Conservation (phyloP, 2,888 invertebrate genomes). For the Ariolimax columbianus region DNA sequence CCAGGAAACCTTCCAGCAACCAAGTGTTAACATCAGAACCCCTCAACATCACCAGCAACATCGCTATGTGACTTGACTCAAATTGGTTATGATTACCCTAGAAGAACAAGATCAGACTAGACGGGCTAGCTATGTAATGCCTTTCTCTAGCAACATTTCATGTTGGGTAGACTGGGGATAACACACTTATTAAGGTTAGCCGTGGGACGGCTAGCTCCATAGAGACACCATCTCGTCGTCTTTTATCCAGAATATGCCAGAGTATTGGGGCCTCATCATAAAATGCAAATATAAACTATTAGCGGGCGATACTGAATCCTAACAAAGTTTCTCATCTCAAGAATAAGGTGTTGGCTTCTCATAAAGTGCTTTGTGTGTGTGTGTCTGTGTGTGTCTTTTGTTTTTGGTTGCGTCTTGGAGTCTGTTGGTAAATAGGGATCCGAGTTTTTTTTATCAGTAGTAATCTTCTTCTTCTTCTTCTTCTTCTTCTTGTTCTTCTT, state of each 20-base stretch:
- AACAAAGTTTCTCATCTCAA: conserved; percentile 19
- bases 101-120: conserved; percentile 1
- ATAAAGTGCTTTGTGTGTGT: background rate
- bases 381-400: background rate
- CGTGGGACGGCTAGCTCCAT: conserved; percentile 1
- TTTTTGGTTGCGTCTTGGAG: too few species aligned
- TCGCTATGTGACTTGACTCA: conserved; percentile 28
- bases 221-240: conserved; percentile 11
- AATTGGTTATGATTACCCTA: conserved; percentile 50
- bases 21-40: background rate
- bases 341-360: background rate
- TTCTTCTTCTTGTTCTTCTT: too few species aligned
- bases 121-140: conserved; percentile 24
- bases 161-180: conserved; percentile 33
- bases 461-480: too few species aligned
- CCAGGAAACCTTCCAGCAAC: too few species aligned
- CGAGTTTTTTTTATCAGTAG: too few species aligned
- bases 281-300: conserved; percentile 52
- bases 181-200: conserved; percentile 46
- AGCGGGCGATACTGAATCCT: conserved; percentile 23
- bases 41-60: background rate
- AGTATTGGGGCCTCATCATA: conserved; percentile 44
- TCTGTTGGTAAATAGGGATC: too few species aligned
- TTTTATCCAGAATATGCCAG: conserved; percentile 1
- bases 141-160: conserved; percentile 30